Evolutionary conservation across 35 echinoderm and acorn worm genomes (phyloP).

Genomic region (Nesometra sesokonis): DNA sequence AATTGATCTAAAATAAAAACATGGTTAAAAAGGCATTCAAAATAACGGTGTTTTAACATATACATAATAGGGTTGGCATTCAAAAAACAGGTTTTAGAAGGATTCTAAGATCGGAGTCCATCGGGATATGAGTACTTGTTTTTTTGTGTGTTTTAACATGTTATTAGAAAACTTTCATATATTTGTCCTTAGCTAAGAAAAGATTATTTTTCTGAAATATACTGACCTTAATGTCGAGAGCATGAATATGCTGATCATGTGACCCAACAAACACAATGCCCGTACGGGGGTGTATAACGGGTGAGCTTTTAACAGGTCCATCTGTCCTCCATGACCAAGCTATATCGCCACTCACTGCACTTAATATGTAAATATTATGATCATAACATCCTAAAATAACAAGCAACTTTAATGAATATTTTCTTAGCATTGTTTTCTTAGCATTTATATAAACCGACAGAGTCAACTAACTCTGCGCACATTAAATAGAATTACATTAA

Average conservation of each 20-base stretch:
- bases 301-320: conserved; percentile 61
- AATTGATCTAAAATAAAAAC: too few relatives aligned
- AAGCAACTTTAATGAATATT: too few relatives aligned
- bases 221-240: conserved; percentile 29
- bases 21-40: too few relatives aligned
- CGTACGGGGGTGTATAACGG: conserved; percentile 20
- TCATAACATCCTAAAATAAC: conserved; percentile 68
- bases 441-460: too few relatives aligned
- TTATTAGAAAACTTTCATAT: background rate
- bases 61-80: too few relatives aligned
- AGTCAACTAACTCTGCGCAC: too few relatives aligned
- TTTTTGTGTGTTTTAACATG: too few relatives aligned
- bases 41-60: too few relatives aligned
- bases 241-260: conserved; percentile 56
- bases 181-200: background rate
- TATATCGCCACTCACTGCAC: conserved; percentile 13
- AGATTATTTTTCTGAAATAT: background rate
- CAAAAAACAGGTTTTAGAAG: too few relatives aligned
- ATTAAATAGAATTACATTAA: background rate
- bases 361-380: conserved; percentile 32
- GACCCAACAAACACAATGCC: conserved; percentile 49
- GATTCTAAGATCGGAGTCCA: too few relatives aligned
- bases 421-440: too few relatives aligned
- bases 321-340: conserved; percentile 36
- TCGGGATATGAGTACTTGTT: too few relatives aligned